Conservation (phyloP, 2,888 invertebrate genomes). For the Alloplasta piceator region DNA sequence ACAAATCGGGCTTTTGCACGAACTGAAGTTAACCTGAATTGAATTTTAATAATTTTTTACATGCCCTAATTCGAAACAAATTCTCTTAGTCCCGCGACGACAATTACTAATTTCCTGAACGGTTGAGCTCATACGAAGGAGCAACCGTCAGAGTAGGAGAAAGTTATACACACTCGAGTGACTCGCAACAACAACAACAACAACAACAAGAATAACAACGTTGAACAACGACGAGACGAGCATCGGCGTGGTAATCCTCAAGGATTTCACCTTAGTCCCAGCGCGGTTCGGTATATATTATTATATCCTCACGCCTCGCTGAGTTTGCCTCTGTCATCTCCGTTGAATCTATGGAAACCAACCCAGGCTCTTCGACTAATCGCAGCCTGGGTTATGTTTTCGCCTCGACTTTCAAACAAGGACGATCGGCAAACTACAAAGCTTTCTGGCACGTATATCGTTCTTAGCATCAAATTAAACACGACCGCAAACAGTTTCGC, state of each 20-base stretch:
- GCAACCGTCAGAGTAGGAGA: not conserved
- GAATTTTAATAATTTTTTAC: no score
- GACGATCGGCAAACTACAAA: not conserved
- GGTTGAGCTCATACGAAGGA: conserved; percentile 5
- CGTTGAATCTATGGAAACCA: conserved; percentile 36
- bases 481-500: no score
- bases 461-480: no score
- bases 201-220: conserved; percentile 21
- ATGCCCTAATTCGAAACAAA: no score
- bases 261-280: conserved; percentile 32
- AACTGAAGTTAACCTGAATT: no score
- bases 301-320: conserved; percentile 43
- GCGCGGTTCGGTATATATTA: conserved; percentile 33
- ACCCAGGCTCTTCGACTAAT: conserved; percentile 50
- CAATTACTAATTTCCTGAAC: conserved; percentile 53
- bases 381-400: conserved; percentile 15
- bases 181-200: conserved; percentile 40
- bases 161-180: conserved; percentile 14
- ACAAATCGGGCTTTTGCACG: no score
- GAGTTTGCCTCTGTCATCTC: conserved; percentile 47
- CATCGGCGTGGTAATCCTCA: conserved; percentile 47
- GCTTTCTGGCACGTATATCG: no score
- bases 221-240: conserved; percentile 36
- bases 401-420: conserved; percentile 4
- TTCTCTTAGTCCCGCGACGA: conserved; percentile 52